phyloP scores from a whole-genome alignment of 2,888 invertebrate genomes.

The Archips xylosteana region DNA sequence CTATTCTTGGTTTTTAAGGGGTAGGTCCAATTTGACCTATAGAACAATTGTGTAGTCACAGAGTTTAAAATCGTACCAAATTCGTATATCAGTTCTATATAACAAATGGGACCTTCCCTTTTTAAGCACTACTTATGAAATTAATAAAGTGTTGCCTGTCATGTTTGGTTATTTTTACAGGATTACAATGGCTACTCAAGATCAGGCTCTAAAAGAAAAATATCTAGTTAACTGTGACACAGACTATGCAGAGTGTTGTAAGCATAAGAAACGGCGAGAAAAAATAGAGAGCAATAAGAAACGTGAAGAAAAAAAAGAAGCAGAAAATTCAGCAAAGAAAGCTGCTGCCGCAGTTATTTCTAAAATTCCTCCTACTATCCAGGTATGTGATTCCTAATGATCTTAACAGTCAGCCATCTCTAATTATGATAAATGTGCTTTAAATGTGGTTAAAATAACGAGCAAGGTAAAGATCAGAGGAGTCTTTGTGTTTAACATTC shows the following conservation, averaged over 20 bases:
- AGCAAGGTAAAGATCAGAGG: no score
- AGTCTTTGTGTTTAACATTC: no score
- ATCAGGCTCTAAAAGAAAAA: slow-evolving; percentile 68
- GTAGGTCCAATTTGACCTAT: no score
- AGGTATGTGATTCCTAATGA: slow-evolving; percentile 56
- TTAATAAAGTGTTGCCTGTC: not conserved
- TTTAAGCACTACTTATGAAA: no score
- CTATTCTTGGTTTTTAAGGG: not conserved
- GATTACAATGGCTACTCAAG: slow-evolving; percentile 72
- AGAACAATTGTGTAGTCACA: no score
- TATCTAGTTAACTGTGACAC: slow-evolving; percentile 67
- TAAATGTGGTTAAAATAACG: no score
- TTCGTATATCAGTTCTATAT: no score
- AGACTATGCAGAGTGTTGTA: slow-evolving; percentile 76
- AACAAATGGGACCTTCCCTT: no score
- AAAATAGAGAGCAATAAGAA: slow-evolving; percentile 57
- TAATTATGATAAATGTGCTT: no score
- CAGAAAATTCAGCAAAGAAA: slow-evolving; percentile 48
- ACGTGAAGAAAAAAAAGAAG: slow-evolving; percentile 57
- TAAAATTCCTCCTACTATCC: slow-evolving; percentile 75
- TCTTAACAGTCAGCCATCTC: not conserved
- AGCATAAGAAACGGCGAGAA: slow-evolving; percentile 60
- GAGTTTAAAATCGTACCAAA: no score
- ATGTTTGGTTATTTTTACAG: slow-evolving; percentile 53
- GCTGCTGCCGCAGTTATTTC: slow-evolving; percentile 54